Percentiles rank a stretch among this genome's conserved stretches.
phyloP scores from a whole-genome alignment of 2,888 invertebrate genomes.

The Archips xylosteana region DNA sequence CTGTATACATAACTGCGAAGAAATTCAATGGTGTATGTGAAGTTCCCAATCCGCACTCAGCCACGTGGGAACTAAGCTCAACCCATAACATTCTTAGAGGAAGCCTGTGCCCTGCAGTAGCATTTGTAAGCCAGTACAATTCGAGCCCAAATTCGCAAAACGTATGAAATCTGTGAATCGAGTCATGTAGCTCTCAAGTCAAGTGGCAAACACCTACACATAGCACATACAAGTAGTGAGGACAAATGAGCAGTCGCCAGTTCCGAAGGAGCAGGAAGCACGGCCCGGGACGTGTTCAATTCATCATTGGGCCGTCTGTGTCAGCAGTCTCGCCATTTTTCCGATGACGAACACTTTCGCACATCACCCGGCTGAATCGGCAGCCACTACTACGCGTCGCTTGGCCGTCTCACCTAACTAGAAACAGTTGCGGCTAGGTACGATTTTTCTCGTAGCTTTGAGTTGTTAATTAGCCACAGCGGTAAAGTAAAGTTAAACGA shows the following conservation, averaged over 20 bases:
- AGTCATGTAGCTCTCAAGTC: background rate
- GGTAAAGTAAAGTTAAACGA: too few relatives aligned
- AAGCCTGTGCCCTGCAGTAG: too few relatives aligned
- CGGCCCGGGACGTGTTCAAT: constrained; percentile 49
- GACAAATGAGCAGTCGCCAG: constrained; percentile 17
- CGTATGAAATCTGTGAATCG: background rate
- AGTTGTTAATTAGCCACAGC: background rate
- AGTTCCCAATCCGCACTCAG: too few relatives aligned
- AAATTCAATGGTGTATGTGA: too few relatives aligned
- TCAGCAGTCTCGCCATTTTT: constrained; percentile 46
- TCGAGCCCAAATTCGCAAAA: background rate
- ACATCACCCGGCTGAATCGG: constrained; percentile 29
- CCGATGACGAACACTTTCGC: constrained; percentile 69
- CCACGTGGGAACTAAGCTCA: too few relatives aligned
- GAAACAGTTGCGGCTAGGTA: background rate
- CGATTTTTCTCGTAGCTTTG: background rate
- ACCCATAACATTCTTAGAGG: too few relatives aligned
- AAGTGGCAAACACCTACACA: background rate
- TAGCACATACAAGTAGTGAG: background rate
- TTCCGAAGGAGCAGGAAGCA: constrained; percentile 13
- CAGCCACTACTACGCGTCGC: constrained; percentile 33
- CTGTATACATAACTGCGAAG: too few relatives aligned
- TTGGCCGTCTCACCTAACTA: constrained; percentile 2
- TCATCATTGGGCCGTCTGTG: constrained; percentile 43
- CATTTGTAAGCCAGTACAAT: too few relatives aligned